phyloP scores from a whole-genome alignment of 2,888 invertebrate species.

The Plemyria rubiginata region DNA sequence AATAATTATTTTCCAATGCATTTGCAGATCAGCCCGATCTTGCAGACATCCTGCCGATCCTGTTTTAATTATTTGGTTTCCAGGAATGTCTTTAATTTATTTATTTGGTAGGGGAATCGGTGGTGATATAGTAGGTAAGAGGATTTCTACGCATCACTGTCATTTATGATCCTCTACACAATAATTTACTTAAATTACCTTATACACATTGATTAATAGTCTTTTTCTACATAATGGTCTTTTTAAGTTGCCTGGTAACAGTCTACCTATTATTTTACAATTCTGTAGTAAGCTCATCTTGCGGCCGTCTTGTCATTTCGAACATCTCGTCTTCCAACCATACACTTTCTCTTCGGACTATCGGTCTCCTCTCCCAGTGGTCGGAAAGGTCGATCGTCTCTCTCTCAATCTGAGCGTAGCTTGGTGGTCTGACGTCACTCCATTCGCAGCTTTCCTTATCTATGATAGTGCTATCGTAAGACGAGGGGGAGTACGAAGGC shows the following conservation, averaged over 20 bases:
- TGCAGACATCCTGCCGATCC: no score
- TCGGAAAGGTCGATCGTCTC: conserved; percentile 76
- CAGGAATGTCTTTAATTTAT: background rate
- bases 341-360: conserved; percentile 83
- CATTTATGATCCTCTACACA: background rate
- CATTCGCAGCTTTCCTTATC: conserved; percentile 81
- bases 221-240: background rate
- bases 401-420: conserved; percentile 76
- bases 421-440: conserved; percentile 83
- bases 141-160: background rate
- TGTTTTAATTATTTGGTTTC: background rate
- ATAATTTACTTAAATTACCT: background rate
- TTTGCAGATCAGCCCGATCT: background rate
- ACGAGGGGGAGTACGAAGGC: conserved; percentile 80
- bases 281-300: conserved; percentile 95
- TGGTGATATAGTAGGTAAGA: background rate
- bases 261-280: conserved; percentile 78
- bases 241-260: conserved; percentile 7
- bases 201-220: background rate
- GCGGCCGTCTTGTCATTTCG: conserved; percentile 93
- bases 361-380: conserved; percentile 79
- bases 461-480: conserved; percentile 74
- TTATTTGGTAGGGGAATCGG: background rate
- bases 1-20: no score
- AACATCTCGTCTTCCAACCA: conserved; percentile 93